phyloP scores from a whole-genome alignment of 2,113 vertebrate genomes.

The Cyprichromis sp. region DNA sequence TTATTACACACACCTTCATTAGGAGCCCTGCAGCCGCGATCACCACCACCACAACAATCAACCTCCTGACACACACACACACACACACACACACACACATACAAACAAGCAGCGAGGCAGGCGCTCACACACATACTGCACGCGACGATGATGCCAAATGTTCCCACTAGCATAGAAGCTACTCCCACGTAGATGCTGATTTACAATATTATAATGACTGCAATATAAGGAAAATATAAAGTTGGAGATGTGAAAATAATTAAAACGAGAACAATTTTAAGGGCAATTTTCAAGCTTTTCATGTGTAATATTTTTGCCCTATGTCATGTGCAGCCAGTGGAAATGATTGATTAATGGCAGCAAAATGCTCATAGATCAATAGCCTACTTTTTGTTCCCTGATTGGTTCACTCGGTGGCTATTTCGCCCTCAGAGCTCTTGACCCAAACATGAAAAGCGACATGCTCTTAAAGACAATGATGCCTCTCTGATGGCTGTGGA shows the following conservation, averaged over 20 bases:
- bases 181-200: neutral
- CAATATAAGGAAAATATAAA: neutral
- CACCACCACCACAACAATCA: slow-evolving; percentile 64
- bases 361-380: slow-evolving; percentile 30
- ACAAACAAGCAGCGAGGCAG: neutral
- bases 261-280: neutral
- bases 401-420: slow-evolving; percentile 27
- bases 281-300: neutral
- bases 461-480: slow-evolving; percentile 39
- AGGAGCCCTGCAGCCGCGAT: slow-evolving; percentile 69
- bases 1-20: slow-evolving; percentile 90
- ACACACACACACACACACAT: slow-evolving; percentile 29
- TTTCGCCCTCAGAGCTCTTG: slow-evolving; percentile 40
- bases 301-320: neutral
- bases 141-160: neutral
- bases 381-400: slow-evolving; percentile 12
- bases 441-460: slow-evolving; percentile 47
- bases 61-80: slow-evolving; percentile 56
- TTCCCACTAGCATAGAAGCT: neutral
- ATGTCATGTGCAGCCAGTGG: neutral
- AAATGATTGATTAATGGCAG: neutral
- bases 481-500: neutral
- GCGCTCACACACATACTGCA: neutral
- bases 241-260: neutral
- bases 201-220: neutral